Percentiles rank a stretch among this genome's conserved stretches.
These are phyloP conservation scores for Alaudala cheleensis DNA, from an alignment of 2,113 vertebrate species.

Conservation along the genomic window DNA sequence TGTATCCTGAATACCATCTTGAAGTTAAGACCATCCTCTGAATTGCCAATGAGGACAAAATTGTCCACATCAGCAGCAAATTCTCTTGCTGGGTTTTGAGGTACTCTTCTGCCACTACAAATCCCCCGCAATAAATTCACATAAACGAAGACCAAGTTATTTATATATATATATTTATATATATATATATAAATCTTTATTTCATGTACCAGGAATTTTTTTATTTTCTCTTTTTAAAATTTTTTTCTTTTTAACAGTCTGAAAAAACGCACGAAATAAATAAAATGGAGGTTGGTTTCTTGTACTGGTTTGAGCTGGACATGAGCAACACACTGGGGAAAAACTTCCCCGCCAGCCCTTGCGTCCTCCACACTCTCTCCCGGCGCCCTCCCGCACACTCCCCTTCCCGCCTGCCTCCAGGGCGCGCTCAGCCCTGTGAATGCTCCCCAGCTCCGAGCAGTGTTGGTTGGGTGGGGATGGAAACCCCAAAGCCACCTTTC, in stretches of 20 bases:
- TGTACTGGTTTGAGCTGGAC: slow-evolving; percentile 74
- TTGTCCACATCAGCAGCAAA: neutral
- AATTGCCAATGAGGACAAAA: neutral
- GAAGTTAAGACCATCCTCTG: neutral
- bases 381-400: neutral
- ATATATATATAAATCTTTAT: slow-evolving; percentile 78
- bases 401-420: neutral
- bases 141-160: slow-evolving; percentile 58
- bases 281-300: slow-evolving; percentile 77
- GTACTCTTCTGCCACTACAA: neutral
- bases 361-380: neutral
- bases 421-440: neutral
- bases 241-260: slow-evolving; percentile 84
- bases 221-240: slow-evolving; percentile 81
- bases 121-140: slow-evolving; percentile 28
- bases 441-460: neutral
- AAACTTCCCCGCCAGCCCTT: slow-evolving; percentile 34
- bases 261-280: slow-evolving; percentile 78
- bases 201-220: slow-evolving; percentile 85
- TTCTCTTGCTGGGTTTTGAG: neutral
- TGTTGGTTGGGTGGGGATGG: neutral
- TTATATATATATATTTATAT: slow-evolving; percentile 28
- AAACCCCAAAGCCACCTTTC: neutral
- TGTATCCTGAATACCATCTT: rapidly evolving
- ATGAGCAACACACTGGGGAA: slow-evolving; percentile 66